phyloP scores from a whole-genome alignment of 1,140 invertebrate species.

The Neodiprion fabricii region DNA sequence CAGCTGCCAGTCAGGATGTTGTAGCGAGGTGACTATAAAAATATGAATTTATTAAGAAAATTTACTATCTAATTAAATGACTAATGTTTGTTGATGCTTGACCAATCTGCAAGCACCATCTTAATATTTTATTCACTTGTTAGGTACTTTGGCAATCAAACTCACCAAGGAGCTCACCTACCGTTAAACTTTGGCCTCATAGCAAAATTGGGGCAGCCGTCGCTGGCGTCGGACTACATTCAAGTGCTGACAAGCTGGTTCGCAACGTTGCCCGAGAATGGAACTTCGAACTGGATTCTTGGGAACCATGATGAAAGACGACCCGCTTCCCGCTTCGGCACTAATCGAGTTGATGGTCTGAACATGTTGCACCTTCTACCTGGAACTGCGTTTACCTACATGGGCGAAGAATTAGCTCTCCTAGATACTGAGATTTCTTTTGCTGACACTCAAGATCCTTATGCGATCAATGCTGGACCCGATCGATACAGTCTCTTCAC shows the following conservation, averaged over 20 bases:
- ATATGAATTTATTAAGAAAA: too few relatives aligned
- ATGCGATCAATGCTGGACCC: slow-evolving; percentile 59
- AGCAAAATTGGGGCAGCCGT: slow-evolving; percentile 42
- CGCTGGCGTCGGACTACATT: slow-evolving; percentile 59
- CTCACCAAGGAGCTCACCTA: slow-evolving; percentile 63
- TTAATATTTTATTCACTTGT: slow-evolving; percentile 60
- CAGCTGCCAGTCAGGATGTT: slow-evolving; percentile 33
- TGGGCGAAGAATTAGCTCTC: slow-evolving; percentile 80
- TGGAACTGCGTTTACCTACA: slow-evolving; percentile 79
- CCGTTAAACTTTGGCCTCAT: slow-evolving; percentile 69
- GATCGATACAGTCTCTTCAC: slow-evolving; percentile 55
- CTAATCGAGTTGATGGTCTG: slow-evolving; percentile 69
- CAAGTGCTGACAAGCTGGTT: slow-evolving; percentile 59
- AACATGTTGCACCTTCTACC: slow-evolving; percentile 78
- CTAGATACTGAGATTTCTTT: slow-evolving; percentile 64
- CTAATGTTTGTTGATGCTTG: slow-evolving; percentile 53
- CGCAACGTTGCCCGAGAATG: slow-evolving; percentile 53
- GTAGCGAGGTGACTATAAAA: slow-evolving; percentile 34
- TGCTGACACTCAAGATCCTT: slow-evolving; percentile 65
- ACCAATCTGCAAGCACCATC: slow-evolving; percentile 60
- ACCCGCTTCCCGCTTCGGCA: slow-evolving; percentile 66
- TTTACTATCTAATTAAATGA: too few relatives aligned
- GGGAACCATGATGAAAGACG: slow-evolving; percentile 71
- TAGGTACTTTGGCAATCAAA: slow-evolving; percentile 55
- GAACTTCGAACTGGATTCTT: slow-evolving; percentile 62